Conservation (phyloP, 1,140 invertebrate species). For the Plodia interpunctella region DNA sequence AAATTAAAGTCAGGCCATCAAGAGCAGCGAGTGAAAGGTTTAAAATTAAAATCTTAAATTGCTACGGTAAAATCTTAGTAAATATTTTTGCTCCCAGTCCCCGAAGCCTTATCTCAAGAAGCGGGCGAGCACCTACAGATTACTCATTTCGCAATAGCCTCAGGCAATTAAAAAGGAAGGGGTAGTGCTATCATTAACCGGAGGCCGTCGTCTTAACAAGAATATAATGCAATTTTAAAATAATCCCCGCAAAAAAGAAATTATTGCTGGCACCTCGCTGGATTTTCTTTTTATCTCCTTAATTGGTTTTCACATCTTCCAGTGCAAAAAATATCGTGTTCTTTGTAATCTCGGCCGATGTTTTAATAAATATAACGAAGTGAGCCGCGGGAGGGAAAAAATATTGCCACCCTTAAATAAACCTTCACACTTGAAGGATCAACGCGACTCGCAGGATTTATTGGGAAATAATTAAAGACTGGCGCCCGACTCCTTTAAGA, state of each 20-base stretch:
- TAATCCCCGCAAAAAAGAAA: constrained; percentile 77
- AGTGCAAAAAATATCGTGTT: constrained; percentile 75
- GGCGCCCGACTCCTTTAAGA: constrained; percentile 30
- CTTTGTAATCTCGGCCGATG: constrained; percentile 72
- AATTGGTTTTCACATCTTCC: constrained; percentile 77
- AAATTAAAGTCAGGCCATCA: too few relatives aligned
- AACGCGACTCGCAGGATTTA: constrained; percentile 65
- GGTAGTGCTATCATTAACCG: constrained; percentile 74
- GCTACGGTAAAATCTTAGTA: background rate
- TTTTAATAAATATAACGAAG: constrained; percentile 78
- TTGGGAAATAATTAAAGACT: constrained; percentile 68
- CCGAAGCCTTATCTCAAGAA: constrained; percentile 51
- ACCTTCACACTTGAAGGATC: constrained; percentile 75
- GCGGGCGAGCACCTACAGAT: constrained; percentile 65
- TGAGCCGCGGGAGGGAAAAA: constrained; percentile 58
- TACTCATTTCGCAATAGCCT: constrained; percentile 74
- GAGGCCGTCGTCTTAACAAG: constrained; percentile 70
- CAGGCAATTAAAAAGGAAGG: constrained; percentile 74
- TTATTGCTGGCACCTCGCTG: constrained; percentile 74
- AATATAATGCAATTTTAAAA: constrained; percentile 78
- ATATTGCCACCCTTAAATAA: constrained; percentile 69
- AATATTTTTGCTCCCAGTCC: background rate
- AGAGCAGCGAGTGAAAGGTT: background rate
- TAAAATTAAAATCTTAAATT: constrained; percentile 5
- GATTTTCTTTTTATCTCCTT: constrained; percentile 76